These are phyloP conservation scores for Cephalopachus bancanus DNA, from an alignment of 2,797 vertebrate species.

Conservation along the genomic window DNA sequence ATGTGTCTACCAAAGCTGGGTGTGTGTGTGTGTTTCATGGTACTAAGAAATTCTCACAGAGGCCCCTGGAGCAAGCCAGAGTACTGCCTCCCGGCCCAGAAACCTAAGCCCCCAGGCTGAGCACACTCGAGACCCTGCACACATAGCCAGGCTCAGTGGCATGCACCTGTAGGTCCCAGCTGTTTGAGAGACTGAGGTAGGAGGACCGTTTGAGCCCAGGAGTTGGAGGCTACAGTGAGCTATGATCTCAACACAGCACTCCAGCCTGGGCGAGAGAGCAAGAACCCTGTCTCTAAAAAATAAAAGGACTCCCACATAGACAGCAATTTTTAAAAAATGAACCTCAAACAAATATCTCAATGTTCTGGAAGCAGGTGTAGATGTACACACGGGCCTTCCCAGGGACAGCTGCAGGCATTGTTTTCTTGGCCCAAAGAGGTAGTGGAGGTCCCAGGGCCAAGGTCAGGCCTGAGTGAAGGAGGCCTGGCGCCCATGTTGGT, in stretches of 20 bases:
- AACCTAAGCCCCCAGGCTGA: neutral
- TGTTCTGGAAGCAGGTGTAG: neutral
- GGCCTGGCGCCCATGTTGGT: neutral
- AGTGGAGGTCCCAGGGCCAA: neutral
- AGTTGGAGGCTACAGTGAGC: too few species aligned
- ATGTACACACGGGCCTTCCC: neutral
- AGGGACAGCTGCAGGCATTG: neutral
- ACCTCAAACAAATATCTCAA: neutral
- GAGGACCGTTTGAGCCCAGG: too few species aligned
- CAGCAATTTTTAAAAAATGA: neutral
- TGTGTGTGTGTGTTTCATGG: too few species aligned
- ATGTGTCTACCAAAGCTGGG: neutral
- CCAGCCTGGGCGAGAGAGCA: neutral
- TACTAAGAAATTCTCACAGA: neutral
- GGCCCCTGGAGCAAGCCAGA: neutral
- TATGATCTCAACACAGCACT: too few species aligned
- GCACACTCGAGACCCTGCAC: neutral
- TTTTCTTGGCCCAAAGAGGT: neutral
- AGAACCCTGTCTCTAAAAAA: too few species aligned
- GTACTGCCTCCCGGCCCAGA: neutral
- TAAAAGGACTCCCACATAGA: too few species aligned
- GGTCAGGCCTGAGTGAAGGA: neutral
- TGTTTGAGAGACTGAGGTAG: too few species aligned
- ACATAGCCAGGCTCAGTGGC: too few species aligned
- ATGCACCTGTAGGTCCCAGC: too few species aligned